Base-by-base conservation (phyloP, 2,888 invertebrate species). In the Leptopterna dolabrata region DNA sequence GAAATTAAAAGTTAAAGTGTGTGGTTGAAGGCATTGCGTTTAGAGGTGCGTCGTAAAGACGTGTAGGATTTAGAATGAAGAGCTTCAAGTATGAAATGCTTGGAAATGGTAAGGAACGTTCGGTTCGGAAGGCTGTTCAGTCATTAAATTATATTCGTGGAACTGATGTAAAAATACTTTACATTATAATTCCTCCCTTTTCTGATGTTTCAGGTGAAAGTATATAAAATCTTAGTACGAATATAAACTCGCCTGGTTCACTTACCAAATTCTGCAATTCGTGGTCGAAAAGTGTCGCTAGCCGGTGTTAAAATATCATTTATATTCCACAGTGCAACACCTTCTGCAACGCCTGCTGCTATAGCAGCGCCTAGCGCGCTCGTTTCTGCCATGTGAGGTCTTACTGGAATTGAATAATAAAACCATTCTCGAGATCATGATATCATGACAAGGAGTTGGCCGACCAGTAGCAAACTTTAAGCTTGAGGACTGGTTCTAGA, bases 291-390 rank as follows among this genome's bases (percentile, higher is more conserved):
- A 0, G 93, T 93, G 84, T 94, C 94, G 9, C 94, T 93, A 9
- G 93, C 93, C 36, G 93, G 92, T 45, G 92, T 90, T 16, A 92
- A 90, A 19, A 92, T 91, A 87, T 92, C 91, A 84, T 92, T 92
- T 0, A 94, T 90, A 89, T 93, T 92, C 94, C 94, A 94, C 78
- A 94, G 92, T 13, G 91, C 90, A 81, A 93, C 88, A 6, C 96
- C 95, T 43, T 96, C 94, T 0, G 96, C 97, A 91, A 94, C 93
- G 36, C 95, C 96, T 0, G 98, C 99, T 0, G 96, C 97, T 92
- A 99, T 95, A 0, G 99, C 99, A 0, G 97, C 99, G 9, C 99
- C 99, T 89, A 99, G 93, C 0, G 98, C 97, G 0, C 99, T 99
- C 86, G 98, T 98, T 92, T 99, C 99, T 0, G 96, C 94, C 94